Base-by-base conservation (phyloP, 2,113 vertebrate genomes). In the Podarcis cretensis region DNA sequence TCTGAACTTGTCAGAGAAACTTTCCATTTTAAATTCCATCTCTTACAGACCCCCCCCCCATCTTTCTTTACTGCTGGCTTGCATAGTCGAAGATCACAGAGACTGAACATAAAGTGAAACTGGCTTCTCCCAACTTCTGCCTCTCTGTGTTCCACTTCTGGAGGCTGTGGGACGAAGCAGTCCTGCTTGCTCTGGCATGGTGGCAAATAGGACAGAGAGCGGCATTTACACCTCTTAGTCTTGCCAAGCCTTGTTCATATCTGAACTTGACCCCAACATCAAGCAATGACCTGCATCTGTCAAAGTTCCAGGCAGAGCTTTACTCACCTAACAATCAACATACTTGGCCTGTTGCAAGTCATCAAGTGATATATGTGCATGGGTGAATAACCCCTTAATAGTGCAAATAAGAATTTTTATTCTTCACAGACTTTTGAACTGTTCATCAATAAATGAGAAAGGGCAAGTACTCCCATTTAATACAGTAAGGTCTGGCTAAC, bases 141-240 rank as follows among this genome's bases (percentile, higher is more conserved):
- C 25, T 16, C 54, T 81, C 21, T 20, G 14, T n/a, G 27, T 48
- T 71, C 14, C 9, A 84, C 9, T 40, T 68, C 23, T 14, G 5
- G 12, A 16, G 71, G 27, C 2, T n/a, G 27, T 54, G 27, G 65
- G 30, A 27, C 25, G 21, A 37, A 84, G 27, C 66, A 68, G 6
- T n/a, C 27, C 57, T 65, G 16, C 37, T 40, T 66, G 32, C n/a
- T 82, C 63, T 6, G 23, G 23, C 23, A 35, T 32, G 71, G 23
- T 27, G 13, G 21, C 1, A 16, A 57, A 40, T 16, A 2, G 35
- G 35, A 63, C 0, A 35, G 14, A 48, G 32, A 1, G 3, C 0
- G 8, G 16, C 9, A 20, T 59, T 81, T 65, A 20, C 8, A 32
- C 1, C 0, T 59, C 2, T 80, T n/a, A 73, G 23, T 30, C 48